phyloP scores from a whole-genome alignment of 2,797 vertebrate species.

The Enteromius afrohamiltoni region DNA sequence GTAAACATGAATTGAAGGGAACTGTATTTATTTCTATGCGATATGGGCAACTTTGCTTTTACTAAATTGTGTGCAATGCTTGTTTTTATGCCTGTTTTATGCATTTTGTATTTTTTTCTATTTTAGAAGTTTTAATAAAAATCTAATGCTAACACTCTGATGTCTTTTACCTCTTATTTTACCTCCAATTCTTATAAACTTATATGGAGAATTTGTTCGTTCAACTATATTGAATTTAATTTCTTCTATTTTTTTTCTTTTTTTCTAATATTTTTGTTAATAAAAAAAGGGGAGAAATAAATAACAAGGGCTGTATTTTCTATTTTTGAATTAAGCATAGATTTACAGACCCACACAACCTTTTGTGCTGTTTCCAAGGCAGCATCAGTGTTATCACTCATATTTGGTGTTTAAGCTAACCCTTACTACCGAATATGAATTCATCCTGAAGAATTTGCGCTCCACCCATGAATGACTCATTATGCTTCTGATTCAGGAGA shows the following conservation, averaged over 20 bases:
- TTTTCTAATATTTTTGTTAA: neutral
- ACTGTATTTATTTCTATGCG: slow-evolving; percentile 8
- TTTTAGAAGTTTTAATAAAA: neutral
- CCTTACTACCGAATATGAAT: neutral
- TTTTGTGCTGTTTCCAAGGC: too few relatives aligned
- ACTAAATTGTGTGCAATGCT: neutral
- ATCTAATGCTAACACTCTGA: neutral
- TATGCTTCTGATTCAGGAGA: neutral
- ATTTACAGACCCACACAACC: neutral
- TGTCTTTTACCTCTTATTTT: neutral
- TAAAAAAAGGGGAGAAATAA: neutral
- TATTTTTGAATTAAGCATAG: neutral
- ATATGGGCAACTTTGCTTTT: neutral
- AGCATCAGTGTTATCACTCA: neutral
- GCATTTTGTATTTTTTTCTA: neutral
- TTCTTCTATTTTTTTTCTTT: neutral
- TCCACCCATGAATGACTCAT: neutral
- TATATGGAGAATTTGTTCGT: neutral
- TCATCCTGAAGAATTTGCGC: neutral
- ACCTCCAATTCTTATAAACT: neutral
- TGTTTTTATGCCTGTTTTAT: neutral
- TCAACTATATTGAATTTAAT: too few relatives aligned
- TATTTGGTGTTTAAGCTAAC: neutral
- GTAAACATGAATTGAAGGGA: neutral
- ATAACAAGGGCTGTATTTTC: neutral